Percentiles rank a stretch among this genome's conserved stretches.
phyloP scores from a whole-genome alignment of 2,113 vertebrate species.

The Ammodytes dubius region DNA sequence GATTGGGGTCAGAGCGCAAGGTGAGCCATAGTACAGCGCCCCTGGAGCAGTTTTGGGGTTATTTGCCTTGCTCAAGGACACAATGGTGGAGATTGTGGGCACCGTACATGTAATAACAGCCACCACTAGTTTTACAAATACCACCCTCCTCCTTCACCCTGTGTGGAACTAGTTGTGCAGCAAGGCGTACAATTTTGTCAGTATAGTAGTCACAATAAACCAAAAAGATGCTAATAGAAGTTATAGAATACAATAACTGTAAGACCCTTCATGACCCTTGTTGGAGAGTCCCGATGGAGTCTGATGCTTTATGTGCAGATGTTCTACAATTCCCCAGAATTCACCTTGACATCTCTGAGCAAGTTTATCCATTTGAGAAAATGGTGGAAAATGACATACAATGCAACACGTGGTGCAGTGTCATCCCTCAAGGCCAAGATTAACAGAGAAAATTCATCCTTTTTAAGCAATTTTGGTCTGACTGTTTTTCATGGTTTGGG shows the following conservation, averaged over 20 bases:
- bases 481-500: background rate
- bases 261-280: background rate
- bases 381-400: background rate
- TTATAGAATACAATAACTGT: background rate
- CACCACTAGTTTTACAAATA: too few species aligned
- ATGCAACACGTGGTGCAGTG: background rate
- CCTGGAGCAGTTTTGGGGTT: too few species aligned
- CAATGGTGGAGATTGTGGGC: too few species aligned
- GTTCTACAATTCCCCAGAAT: background rate
- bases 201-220: background rate
- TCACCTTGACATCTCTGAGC: background rate
- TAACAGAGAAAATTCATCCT: background rate
- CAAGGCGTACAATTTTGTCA: background rate
- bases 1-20: too few species aligned
- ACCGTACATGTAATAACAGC: too few species aligned
- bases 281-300: background rate
- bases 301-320: background rate
- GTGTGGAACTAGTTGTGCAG: background rate
- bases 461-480: background rate
- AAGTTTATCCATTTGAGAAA: background rate
- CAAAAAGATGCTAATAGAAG: background rate
- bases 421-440: background rate
- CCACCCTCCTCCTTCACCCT: background rate
- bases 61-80: too few species aligned
- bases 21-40: too few species aligned